Conservation (phyloP, 1,140 invertebrate genomes). For the Drosophila varians region DNA sequence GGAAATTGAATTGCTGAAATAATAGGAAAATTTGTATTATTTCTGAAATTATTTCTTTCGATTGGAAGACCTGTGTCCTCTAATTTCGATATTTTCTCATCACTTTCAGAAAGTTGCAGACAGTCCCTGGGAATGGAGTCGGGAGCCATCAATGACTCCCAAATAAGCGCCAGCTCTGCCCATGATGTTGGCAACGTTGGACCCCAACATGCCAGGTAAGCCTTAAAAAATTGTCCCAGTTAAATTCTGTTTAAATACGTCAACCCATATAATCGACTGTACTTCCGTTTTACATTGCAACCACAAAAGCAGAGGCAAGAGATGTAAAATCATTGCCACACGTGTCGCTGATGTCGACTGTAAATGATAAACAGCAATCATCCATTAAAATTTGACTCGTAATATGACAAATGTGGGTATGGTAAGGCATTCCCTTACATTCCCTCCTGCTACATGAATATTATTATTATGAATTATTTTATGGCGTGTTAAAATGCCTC, state of each 20-base stretch:
- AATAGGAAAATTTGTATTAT: slow-evolving; percentile 23
- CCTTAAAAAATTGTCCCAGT: not conserved
- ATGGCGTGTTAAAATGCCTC: slow-evolving; percentile 81
- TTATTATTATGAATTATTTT: slow-evolving; percentile 70
- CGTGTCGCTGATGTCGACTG: slow-evolving; percentile 46
- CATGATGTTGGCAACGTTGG: slow-evolving; percentile 95
- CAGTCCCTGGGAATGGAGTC: slow-evolving; percentile 95
- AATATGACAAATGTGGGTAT: slow-evolving; percentile 28
- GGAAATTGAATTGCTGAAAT: slow-evolving; percentile 64
- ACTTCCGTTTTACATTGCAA: slow-evolving; percentile 2
- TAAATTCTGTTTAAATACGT: not conserved
- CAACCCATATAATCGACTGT: not conserved
- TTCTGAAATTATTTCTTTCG: slow-evolving; percentile 10
- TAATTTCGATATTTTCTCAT: slow-evolving; percentile 27
- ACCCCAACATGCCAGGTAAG: slow-evolving; percentile 95
- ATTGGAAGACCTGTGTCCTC: not conserved
- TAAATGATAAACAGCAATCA: slow-evolving; percentile 69
- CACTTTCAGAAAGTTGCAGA: slow-evolving; percentile 90
- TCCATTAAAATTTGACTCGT: slow-evolving; percentile 63
- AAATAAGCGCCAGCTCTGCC: slow-evolving; percentile 94
- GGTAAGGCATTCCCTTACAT: slow-evolving; percentile 24
- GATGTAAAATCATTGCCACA: slow-evolving; percentile 6
- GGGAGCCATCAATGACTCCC: slow-evolving; percentile 92
- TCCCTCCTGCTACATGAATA: slow-evolving; percentile 56
- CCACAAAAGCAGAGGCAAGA: not conserved